A percentile compares a stretch with the other conserved stretches of the same genome.
Evolutionary conservation across 2,797 vertebrate genomes (phyloP).

Genomic region (Acanthis flammea): DNA sequence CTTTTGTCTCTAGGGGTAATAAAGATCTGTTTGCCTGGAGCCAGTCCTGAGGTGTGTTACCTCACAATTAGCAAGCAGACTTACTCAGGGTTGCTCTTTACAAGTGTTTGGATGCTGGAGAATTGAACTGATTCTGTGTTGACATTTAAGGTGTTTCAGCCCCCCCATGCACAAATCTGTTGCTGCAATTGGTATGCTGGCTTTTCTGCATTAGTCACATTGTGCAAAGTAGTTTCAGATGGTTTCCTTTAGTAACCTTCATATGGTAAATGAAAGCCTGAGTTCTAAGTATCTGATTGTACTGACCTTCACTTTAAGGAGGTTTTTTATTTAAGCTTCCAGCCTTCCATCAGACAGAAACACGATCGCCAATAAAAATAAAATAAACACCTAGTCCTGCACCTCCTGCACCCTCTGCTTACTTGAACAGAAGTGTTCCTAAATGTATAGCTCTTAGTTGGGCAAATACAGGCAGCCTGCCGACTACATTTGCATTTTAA

Average conservation of each 20-base stretch:
- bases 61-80: background rate
- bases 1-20: background rate
- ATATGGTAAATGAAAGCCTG: background rate
- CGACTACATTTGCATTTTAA: background rate
- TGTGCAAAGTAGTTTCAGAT: background rate
- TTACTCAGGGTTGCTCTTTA: background rate
- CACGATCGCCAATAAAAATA: background rate
- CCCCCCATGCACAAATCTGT: background rate
- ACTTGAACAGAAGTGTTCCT: background rate
- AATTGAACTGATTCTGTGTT: background rate
- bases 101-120: background rate
- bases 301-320: slow-evolving; percentile 57
- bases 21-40: background rate
- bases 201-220: background rate
- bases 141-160: background rate
- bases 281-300: slow-evolving; percentile 15
- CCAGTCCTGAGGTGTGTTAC: background rate
- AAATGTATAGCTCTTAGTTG: background rate
- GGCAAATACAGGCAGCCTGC: background rate
- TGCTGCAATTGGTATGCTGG: background rate
- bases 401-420: background rate
- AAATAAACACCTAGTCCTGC: background rate
- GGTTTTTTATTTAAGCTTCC: slow-evolving; percentile 36
- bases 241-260: slow-evolving; percentile 13
- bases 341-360: background rate